Evolutionary conservation across 1,140 invertebrate species (phyloP), one percentile per base, ranked within the genome.

Genomic region (Ceratina japonica): DNA sequence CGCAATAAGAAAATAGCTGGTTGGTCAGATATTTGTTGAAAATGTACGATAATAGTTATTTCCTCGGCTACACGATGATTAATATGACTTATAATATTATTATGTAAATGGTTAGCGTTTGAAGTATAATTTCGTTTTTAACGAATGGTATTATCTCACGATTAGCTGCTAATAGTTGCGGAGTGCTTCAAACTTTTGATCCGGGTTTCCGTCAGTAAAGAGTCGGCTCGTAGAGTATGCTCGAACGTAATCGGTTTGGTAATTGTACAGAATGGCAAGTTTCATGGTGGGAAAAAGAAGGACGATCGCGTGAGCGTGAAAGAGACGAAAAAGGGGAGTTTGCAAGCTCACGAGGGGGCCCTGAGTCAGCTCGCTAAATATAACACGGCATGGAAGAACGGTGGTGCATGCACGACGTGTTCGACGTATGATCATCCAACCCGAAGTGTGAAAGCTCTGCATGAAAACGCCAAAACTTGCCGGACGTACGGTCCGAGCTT

Each of bases 311-410:
- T 1, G 27, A 64, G 58, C 56, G 58, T n/a, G 75, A 74, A 61
- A 79, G 49, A 74, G 85, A 86, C 3, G 64, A 79, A 76, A 70
- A 61, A 72, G 27, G 62, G 64, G 76, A 79, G 84, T 65, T 85
- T 86, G 70, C 64, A 86, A 83, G 85, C 81, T 66, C 81, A 61
- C 13, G 58, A 59, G 69, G 27, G 75, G 69, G 66, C 16, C 68
- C 69, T 88, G 86, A 85, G 84, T 88, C 83, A 87, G 66, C 58
- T 70, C 63, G 73, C 82, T 87, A 85, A 88, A 87, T 86, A 86
- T 86, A 86, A 87, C 76, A 10, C 59, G 58, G 79, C 72, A 58
- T 73, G 81, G 72, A 74, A 78, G 44, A 68, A 68, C 65, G 65
- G 65, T 72, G 72, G 82, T 68, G 70, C 75, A 64, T 64, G 66